These are phyloP conservation scores for Trissolcus brochymenae DNA, from an alignment of 2,888 invertebrate species.

Conservation along the genomic window DNA sequence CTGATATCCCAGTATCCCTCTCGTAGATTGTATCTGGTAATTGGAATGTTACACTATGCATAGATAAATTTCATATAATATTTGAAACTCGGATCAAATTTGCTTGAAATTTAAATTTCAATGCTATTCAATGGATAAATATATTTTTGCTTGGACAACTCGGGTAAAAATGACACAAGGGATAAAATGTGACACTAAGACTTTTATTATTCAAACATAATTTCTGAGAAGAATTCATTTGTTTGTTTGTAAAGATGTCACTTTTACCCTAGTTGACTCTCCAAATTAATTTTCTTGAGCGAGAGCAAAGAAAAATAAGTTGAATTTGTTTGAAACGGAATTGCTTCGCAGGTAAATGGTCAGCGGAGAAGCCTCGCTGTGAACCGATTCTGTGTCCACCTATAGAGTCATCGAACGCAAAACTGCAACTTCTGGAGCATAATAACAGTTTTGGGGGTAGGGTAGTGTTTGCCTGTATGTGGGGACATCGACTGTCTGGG, in stretches of 20 bases:
- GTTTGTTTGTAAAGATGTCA: too few relatives aligned
- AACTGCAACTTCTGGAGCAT: conserved; percentile 85
- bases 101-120: too few relatives aligned
- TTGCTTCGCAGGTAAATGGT: conserved; percentile 83
- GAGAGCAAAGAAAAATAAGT: too few relatives aligned
- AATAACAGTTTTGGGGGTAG: conserved; percentile 89
- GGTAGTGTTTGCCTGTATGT: conserved; percentile 88
- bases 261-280: too few relatives aligned
- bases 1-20: conserved; percentile 37
- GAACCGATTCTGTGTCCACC: conserved; percentile 87
- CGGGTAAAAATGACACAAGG: too few relatives aligned
- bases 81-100: conserved; percentile 3
- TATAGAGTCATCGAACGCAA: conserved; percentile 82
- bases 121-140: too few relatives aligned
- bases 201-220: too few relatives aligned
- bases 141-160: too few relatives aligned
- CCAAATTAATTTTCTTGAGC: too few relatives aligned
- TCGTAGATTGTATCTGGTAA: conserved; percentile 44
- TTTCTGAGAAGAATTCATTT: too few relatives aligned
- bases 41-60: conserved; percentile 38
- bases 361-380: conserved; percentile 84
- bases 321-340: not conserved
- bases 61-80: conserved; percentile 15
- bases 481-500: conserved; percentile 88
- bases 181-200: too few relatives aligned